Conservation (phyloP, 92 coral and sea anemone species). For the Pocillopora meandrina region DNA sequence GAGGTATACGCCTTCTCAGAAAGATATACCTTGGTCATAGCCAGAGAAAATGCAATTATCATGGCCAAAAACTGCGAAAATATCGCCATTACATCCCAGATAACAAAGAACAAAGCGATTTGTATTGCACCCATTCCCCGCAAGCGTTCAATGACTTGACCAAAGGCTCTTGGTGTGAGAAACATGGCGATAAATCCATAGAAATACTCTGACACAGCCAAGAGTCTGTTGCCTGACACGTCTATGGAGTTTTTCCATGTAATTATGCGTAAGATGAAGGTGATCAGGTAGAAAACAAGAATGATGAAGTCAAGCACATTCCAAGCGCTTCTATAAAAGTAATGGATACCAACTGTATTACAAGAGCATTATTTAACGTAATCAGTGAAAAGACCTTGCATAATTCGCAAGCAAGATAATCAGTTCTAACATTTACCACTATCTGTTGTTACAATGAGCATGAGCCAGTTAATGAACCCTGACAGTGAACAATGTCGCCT, state of each 20-base stretch:
- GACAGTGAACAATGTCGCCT: too few species aligned
- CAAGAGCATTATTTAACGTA: too few species aligned
- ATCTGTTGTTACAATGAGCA: too few species aligned
- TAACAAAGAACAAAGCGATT: slow-evolving; percentile 62
- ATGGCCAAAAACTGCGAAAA: slow-evolving; percentile 68
- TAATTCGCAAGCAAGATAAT: too few species aligned
- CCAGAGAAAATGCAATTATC: slow-evolving; percentile 68
- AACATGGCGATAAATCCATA: slow-evolving; percentile 73
- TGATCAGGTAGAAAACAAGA: slow-evolving; percentile 40
- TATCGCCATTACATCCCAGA: slow-evolving; percentile 41
- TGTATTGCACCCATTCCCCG: slow-evolving; percentile 57
- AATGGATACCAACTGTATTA: background rate
- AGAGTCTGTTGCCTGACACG: slow-evolving; percentile 40
- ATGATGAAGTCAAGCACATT: slow-evolving; percentile 55
- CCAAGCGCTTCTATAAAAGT: slow-evolving; percentile 55
- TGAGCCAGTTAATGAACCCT: too few species aligned
- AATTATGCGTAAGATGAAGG: slow-evolving; percentile 35
- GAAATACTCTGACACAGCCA: slow-evolving; percentile 56
- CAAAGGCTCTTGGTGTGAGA: slow-evolving; percentile 69
- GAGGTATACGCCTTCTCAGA: slow-evolving; percentile 49
- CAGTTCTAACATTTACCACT: too few species aligned
- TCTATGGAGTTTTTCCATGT: slow-evolving; percentile 33
- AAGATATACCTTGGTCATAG: slow-evolving; percentile 66
- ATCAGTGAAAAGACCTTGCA: too few species aligned
- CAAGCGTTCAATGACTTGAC: slow-evolving; percentile 62